A percentile compares a stretch with the other conserved stretches of the same genome.
Conservation (phyloP, 2,888 invertebrate species). For the Sinohyriopsis cumingii region DNA sequence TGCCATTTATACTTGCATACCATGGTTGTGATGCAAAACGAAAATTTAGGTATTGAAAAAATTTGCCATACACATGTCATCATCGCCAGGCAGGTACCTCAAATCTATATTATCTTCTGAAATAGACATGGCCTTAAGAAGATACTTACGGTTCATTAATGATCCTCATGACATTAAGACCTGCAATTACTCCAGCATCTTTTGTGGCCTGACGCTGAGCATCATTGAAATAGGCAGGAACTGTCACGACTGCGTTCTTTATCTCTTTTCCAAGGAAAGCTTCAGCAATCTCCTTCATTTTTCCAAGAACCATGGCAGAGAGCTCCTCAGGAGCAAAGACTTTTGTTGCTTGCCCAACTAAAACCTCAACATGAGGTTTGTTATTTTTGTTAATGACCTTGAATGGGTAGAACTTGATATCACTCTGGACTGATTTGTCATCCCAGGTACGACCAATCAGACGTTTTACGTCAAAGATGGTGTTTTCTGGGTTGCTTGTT, state of each 20-base stretch:
- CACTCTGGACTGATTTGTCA: constrained; percentile 93
- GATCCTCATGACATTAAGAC: constrained; percentile 92
- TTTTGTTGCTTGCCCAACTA: constrained; percentile 74
- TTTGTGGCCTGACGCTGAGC: constrained; percentile 99
- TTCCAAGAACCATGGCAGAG: constrained; percentile 97
- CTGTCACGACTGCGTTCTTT: constrained; percentile 91
- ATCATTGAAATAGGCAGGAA: constrained; percentile 99
- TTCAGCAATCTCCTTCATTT: constrained; percentile 99
- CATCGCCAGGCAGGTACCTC: background rate
- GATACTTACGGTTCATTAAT: constrained; percentile 85
- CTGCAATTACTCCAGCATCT: constrained; percentile 96
- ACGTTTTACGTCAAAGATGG: constrained; percentile 98
- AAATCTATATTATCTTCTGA: background rate
- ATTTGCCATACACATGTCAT: background rate
- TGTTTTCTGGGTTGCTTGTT: constrained; percentile 98
- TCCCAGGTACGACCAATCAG: constrained; percentile 96
- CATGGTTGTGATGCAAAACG: no score
- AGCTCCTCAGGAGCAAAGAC: constrained; percentile 98
- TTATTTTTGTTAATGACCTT: constrained; percentile 89
- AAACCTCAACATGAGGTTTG: constrained; percentile 91
- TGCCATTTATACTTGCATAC: no score
- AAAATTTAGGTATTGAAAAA: no score
- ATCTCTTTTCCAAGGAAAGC: constrained; percentile 95
- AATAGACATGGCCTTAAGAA: background rate
- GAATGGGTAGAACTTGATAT: constrained; percentile 98